Evolutionary conservation across 2,113 vertebrate genomes (phyloP).

Genomic region (Pao palembangensis): DNA sequence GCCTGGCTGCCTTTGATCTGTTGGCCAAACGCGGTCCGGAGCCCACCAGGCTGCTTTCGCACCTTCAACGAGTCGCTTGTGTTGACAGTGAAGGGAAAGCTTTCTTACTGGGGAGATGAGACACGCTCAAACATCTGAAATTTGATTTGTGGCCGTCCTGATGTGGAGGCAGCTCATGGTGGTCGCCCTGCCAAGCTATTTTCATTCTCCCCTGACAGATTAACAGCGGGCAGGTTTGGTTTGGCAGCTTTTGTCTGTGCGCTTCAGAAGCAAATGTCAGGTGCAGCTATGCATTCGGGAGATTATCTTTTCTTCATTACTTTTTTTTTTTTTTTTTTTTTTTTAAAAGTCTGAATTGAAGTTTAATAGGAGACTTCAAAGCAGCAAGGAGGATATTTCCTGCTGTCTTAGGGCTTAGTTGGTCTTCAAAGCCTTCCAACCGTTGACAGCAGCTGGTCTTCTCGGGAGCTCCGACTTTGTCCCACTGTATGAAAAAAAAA

Average conservation of each 20-base stretch:
- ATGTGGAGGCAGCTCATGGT: no score
- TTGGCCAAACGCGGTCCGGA: constrained; percentile 19
- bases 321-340: no score
- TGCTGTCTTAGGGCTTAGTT: constrained; percentile 53
- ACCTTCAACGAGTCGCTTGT: not conserved
- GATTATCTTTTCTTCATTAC: constrained; percentile 19
- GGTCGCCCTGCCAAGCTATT: no score
- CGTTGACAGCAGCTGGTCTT: constrained; percentile 58
- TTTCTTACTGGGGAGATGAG: no score
- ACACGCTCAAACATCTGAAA: no score
- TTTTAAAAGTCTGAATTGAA: constrained; percentile 41
- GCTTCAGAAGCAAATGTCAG: constrained; percentile 45
- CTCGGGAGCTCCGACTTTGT: constrained; percentile 41
- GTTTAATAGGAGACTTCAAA: constrained; percentile 58
- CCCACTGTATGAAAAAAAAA: constrained; percentile 41
- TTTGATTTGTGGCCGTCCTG: no score
- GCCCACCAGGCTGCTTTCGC: not conserved
- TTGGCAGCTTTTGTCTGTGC: constrained; percentile 38
- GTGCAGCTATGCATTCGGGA: constrained; percentile 17
- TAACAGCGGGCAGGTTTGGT: constrained; percentile 28
- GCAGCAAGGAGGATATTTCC: constrained; percentile 61
- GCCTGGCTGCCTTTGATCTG: constrained; percentile 22
- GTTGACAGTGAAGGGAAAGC: not conserved
- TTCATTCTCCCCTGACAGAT: constrained; percentile 7
- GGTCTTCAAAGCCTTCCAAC: constrained; percentile 59